Evolutionary conservation across 2,113 vertebrate species (phyloP), one percentile per base, ranked within the genome.

Genomic region (Poeciliopsis turrubarensis): DNA sequence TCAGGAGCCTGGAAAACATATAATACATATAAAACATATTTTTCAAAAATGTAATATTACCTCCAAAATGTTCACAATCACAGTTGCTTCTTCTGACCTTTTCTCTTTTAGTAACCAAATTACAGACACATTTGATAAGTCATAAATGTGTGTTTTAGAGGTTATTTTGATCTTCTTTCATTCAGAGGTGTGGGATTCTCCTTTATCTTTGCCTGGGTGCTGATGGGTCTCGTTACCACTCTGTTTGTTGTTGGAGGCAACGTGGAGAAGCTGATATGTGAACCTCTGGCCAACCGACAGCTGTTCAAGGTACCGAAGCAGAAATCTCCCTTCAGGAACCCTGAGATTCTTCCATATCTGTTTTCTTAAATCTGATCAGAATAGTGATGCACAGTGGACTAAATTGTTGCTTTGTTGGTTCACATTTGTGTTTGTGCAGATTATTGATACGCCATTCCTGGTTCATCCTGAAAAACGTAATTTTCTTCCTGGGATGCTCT

Each of bases 401-500:
- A 57, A 64, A 57, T 17, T 61, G 32, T 68, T 34, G 72, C 15
- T 75, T 26, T 72, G 37, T 79, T 31, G 68, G 13, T 79, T n/a
- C 92, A 72, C 71, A 80, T 91, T 47, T 31, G 17, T 57, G 22
- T 57, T n/a, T 57, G 51, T 57, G 51, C 72, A 99, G 98, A 81
- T 99, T 88, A 93, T 98, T 84, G 98, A 99, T 90, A 96, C 97
- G 1, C 97, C 97, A 0, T 96, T 95, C 84, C 88, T 98, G 86
- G 87, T 99, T 74, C 95, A 97, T 81, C 89, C 94, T 0, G 65
- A 92, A 0, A 97, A 96, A 95, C 95, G 94, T 89, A 95, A 97
- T 86, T 97, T 96, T 65, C 95, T 99, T 31, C 95, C 98, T 65
- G 97, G 95, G 17, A 75, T 96, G 75, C 70, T 99, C 37, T 94